Base-by-base conservation (phyloP, 2,113 vertebrate species). In the Trochalopteron elliotii region DNA sequence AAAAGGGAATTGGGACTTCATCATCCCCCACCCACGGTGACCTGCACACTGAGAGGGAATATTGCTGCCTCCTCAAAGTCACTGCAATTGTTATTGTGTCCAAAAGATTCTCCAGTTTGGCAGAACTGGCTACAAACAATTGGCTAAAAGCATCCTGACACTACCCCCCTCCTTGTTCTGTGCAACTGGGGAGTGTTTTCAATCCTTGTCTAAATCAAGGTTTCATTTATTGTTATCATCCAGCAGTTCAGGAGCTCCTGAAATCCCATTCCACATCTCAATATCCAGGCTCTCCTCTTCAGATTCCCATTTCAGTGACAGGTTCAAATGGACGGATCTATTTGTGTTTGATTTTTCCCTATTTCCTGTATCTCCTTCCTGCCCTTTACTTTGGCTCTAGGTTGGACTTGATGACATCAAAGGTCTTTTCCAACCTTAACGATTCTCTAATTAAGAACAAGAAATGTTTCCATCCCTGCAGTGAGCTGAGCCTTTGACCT, bases 21-120 rank as follows among this genome's bases (percentile, higher is more conserved):
- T 97, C 85, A 92, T 79, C 37, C 82, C 91, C 82, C 88, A 69
- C 95, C 90, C 96, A 95, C 90, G 2, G 72, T 90, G 92, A 94
- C 95, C 95, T 74, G 80, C 61, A 80, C 79, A 50, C 55, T 80
- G 88, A 91, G 75, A 40, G 76, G 33, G 44, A 76, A 93, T 83
- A 69, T 65, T 86, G 57, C 71, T 94, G 83, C 90, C 90, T 93
- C 83, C 90, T 88, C 88, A 80, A 57, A 83, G 63, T 15, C 96
- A 61, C 67, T 77, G 89, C 49, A 45, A 22, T 24, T 93, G 70
- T 45, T 90, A 74, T 25, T 69, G 68, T 53, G 67, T 37, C 67
- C 63, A 5, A 42, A 92, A 88, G 53, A 69, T 37, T 37, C 55
- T 83, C 50, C 79, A 69, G 5, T 45, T 61, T 30, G 33, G 37